Evolutionary conservation across 2,797 vertebrate genomes (phyloP), one percentile per base, ranked within the genome.

Genomic region (Argya squamiceps): DNA sequence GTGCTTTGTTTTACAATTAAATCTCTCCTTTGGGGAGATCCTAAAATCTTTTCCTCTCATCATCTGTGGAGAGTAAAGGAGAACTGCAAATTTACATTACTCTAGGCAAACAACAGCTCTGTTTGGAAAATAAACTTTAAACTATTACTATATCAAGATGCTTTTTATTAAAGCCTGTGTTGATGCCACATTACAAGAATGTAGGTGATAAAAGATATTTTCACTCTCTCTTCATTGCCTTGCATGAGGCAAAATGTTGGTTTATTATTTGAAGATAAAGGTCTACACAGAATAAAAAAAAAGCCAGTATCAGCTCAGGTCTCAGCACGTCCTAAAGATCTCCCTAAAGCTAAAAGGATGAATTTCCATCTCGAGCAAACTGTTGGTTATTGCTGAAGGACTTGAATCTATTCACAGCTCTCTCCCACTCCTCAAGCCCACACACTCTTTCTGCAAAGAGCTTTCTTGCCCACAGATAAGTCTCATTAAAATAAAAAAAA

Each of bases 91-190:
- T 89, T 92, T 86, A 91, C 94, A 78, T 93, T 91, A 89, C 50
- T 62, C 53, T 65, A 36, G 78, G 76, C 73, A 94, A 95, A 92
- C 79, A 78, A 58, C 58, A 69, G 36, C 63, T 92, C 55, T 89
- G 84, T 59, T 93, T 88, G 67, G 91, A 81, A 96, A 96, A 92
- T 71, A 95, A 92, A 83, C 43, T 91, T 92, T 78, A 73, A 91
- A 68, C 58, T 90, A 50, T 64, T 87, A 84, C 80, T 88, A 12
- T 34, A 94, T 62, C 53, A 69, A 89, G 73, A 74, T 43, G 64
- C 8, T 80, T 88, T 83, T 78, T 81, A 69, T 88, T 74, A 62
- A 87, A 68, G 32, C 26, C 43, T 85, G 29, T 58, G 68, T 55
- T 77, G 82, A 71, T 85, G 53, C 49, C 69, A 62, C 36, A 7